These are phyloP conservation scores for Oncorhynchus tshawytscha DNA, from an alignment of 2,113 vertebrate species.

Conservation along the genomic window DNA sequence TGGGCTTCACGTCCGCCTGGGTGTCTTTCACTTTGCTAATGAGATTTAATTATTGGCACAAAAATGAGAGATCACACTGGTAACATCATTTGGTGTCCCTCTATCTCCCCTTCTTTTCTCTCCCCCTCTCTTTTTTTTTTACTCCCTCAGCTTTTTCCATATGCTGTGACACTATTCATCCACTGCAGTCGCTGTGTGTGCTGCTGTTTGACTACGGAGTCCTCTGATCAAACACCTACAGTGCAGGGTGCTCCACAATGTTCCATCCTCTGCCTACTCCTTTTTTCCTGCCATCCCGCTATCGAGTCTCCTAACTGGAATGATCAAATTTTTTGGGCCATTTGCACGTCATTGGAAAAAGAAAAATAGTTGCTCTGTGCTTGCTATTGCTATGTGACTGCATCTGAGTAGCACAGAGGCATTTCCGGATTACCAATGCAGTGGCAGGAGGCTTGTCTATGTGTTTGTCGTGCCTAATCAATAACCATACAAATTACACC, in stretches of 20 bases:
- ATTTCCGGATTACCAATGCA: conserved; percentile 34
- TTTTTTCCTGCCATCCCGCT: neutral
- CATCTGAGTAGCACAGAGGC: conserved; percentile 9
- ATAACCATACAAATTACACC: conserved; percentile 55
- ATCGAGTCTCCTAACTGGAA: neutral
- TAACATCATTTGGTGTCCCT: conserved; percentile 36
- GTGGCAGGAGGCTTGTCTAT: conserved; percentile 25
- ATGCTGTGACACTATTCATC: neutral
- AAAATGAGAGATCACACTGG: conserved; percentile 55
- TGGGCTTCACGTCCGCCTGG: conserved; percentile 66
- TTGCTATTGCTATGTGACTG: neutral
- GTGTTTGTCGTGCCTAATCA: conserved; percentile 66
- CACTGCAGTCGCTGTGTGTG: no score
- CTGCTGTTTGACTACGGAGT: no score
- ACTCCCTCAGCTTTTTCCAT: conserved; percentile 5
- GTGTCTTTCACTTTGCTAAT: conserved; percentile 64
- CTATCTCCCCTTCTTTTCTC: neutral
- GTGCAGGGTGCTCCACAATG: neutral
- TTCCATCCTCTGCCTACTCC: neutral
- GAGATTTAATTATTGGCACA: conserved; percentile 62
- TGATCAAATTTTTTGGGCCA: no score
- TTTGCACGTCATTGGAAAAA: no score
- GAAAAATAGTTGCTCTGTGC: neutral
- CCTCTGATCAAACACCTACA: neutral
- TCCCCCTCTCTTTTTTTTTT: neutral